These are phyloP conservation scores for Sylvietta virens DNA, from an alignment of 2,113 vertebrate genomes.

Conservation along the genomic window DNA sequence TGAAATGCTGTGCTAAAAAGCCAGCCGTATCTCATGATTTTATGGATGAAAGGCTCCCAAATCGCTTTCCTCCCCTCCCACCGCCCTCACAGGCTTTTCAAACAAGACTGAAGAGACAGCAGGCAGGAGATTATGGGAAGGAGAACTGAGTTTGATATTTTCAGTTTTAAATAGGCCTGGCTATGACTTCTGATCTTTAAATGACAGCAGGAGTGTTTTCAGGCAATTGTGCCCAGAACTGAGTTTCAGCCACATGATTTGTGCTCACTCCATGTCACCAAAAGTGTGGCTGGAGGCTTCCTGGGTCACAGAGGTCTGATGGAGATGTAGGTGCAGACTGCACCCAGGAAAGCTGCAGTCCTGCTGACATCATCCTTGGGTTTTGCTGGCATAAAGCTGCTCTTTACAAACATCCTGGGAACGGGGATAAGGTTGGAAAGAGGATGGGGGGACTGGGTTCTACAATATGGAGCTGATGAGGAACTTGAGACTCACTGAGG, in stretches of 20 bases:
- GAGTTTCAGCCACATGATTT: background rate
- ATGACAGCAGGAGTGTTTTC: background rate
- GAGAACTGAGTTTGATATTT: conserved; percentile 50
- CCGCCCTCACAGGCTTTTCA: conserved; percentile 62
- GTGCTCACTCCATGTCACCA: background rate
- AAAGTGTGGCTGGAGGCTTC: background rate
- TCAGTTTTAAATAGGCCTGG: conserved; percentile 26
- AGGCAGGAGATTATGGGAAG: conserved; percentile 61
- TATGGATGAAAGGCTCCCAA: conserved; percentile 68
- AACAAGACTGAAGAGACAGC: conserved; percentile 64
- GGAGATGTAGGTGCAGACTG: fast-evolving
- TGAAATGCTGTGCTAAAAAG: conserved; percentile 71
- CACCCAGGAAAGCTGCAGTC: background rate
- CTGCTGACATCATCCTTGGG: background rate
- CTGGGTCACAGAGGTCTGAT: background rate
- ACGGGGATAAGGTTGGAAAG: background rate
- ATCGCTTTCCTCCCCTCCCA: conserved; percentile 62
- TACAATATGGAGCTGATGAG: background rate
- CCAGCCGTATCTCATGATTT: conserved; percentile 63
- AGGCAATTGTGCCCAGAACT: background rate
- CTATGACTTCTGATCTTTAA: background rate
- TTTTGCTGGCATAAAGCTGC: background rate
- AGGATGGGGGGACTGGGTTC: fast-evolving
- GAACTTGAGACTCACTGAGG: background rate
- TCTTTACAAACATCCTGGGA: background rate